These are phyloP conservation scores for Aphaenogaster rudis DNA, from an alignment of 1,140 invertebrate species.

Conservation along the genomic window DNA sequence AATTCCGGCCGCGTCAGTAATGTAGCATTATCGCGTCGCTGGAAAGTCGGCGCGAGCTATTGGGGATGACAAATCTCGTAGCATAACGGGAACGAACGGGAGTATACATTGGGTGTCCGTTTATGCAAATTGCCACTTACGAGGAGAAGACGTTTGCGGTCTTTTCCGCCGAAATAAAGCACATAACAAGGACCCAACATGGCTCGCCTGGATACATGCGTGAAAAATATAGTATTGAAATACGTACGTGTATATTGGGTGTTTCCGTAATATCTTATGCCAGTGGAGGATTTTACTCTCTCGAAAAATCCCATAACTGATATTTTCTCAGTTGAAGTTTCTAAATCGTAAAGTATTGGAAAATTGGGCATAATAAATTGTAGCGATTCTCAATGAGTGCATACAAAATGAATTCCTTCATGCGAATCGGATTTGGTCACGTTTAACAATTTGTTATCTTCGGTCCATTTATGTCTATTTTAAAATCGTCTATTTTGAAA, in stretches of 20 bases:
- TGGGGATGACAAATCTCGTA: conserved; percentile 77
- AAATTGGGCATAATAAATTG: neutral
- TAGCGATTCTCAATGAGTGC: no score
- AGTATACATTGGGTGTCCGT: conserved; percentile 71
- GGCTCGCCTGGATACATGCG: neutral
- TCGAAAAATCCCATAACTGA: neutral
- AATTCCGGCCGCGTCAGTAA: conserved; percentile 58
- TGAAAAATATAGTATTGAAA: conserved; percentile 22
- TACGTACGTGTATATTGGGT: neutral
- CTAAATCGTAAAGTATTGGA: conserved; percentile 11
- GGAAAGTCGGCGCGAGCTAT: conserved; percentile 64
- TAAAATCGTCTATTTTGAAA: neutral
- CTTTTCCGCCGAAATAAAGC: conserved; percentile 69
- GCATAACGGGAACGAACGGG: conserved; percentile 52
- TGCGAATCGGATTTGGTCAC: neutral
- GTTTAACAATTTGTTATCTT: conserved; percentile 9
- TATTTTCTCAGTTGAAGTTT: neutral
- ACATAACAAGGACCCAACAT: conserved; percentile 65
- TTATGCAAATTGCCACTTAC: conserved; percentile 80
- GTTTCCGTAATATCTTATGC: conserved; percentile 30
- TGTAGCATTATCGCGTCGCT: conserved; percentile 60
- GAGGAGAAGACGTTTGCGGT: conserved; percentile 73
- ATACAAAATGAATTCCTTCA: neutral
- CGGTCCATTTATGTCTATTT: neutral
- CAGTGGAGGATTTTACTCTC: neutral